A percentile compares a stretch with the other conserved stretches of the same genome.
phyloP scores from a whole-genome alignment of 2,888 invertebrate genomes.

The Cremastobaeus sp. region DNA sequence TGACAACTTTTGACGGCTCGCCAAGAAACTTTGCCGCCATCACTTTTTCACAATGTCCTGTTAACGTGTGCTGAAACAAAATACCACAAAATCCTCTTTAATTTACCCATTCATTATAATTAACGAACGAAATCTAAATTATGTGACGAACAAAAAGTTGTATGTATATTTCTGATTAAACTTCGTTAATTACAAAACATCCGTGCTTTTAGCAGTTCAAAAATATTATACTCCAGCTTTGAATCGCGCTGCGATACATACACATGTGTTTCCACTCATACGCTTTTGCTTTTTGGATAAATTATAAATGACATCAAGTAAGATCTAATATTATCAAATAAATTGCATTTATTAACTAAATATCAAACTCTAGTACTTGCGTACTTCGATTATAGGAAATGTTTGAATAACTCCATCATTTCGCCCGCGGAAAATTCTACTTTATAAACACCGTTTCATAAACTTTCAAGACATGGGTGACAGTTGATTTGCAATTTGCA shows the following conservation, averaged over 20 bases:
- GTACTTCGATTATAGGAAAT: conserved; percentile 4
- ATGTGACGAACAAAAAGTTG: conserved; percentile 6
- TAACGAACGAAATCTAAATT: conserved; percentile 25
- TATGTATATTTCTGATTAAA: not conserved
- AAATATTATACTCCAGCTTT: too few species aligned
- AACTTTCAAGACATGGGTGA: conserved; percentile 18
- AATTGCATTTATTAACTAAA: not conserved
- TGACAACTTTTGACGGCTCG: conserved; percentile 94
- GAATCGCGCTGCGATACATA: too few species aligned
- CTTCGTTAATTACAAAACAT: not conserved
- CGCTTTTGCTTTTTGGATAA: too few species aligned
- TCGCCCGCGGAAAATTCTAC: conserved; percentile 9
- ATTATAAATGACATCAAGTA: too few species aligned
- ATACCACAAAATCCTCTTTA: too few species aligned
- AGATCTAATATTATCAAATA: not conserved
- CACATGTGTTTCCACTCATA: too few species aligned
- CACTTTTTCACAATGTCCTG: conserved; percentile 98
- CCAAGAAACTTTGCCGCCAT: conserved; percentile 97
- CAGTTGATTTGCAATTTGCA: conserved; percentile 16
- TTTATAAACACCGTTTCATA: conserved; percentile 23
- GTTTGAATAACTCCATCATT: conserved; percentile 12
- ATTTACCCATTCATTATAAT: too few species aligned
- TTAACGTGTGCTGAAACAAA: conserved; percentile 89
- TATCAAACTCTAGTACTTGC: too few species aligned
- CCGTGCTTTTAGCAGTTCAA: too few species aligned